Evolutionary conservation across 2,113 vertebrate species (phyloP).

Genomic region (Onychorhynchus coronatus): DNA sequence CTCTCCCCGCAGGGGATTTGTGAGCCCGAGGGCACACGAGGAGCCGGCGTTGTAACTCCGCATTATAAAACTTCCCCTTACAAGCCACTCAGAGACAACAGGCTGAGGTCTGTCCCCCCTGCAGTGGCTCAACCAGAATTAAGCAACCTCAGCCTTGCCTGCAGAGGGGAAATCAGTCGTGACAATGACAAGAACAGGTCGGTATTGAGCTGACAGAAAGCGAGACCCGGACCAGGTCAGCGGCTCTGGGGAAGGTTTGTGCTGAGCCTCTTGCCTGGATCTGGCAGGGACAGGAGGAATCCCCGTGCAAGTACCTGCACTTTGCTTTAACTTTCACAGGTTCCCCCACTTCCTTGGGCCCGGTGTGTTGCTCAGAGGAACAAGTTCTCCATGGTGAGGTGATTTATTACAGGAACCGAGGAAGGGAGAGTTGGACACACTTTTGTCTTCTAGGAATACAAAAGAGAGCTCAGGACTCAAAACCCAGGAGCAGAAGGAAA

Average conservation of each 20-base stretch:
- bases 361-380: rapidly evolving
- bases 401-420: not conserved
- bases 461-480: not conserved
- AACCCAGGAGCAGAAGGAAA: not conserved
- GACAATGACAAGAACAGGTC: not conserved
- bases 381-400: rapidly evolving
- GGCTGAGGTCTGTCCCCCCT: not conserved
- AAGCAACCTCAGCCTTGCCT: not conserved
- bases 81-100: not conserved
- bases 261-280: too few species aligned
- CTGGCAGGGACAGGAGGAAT: not conserved
- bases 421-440: not conserved
- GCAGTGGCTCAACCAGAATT: not conserved
- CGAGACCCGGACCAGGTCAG: not conserved
- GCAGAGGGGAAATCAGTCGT: not conserved
- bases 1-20: not conserved
- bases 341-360: not conserved
- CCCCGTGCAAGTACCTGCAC: rapidly evolving
- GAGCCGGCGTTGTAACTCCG: not conserved
- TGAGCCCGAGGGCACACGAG: rapidly evolving
- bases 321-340: not conserved
- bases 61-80: not conserved
- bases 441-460: not conserved
- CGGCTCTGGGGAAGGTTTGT: not conserved
- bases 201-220: not conserved